Percentiles rank a stretch among this genome's conserved stretches.
phyloP scores from a whole-genome alignment of 2,113 vertebrate genomes.

The Colaptes auratus region DNA sequence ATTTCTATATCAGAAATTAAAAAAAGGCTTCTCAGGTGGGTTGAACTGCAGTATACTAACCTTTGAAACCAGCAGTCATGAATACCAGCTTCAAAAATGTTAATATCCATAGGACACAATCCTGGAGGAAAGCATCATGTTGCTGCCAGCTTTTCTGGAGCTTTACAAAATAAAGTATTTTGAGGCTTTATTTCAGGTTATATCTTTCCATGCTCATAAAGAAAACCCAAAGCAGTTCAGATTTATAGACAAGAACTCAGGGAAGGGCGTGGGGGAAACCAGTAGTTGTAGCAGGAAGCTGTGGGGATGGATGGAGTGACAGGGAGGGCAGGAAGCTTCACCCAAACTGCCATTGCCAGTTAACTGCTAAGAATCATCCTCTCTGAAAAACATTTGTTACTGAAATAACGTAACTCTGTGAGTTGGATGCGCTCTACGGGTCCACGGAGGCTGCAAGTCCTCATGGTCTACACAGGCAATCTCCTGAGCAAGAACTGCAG shows the following conservation, averaged over 20 bases:
- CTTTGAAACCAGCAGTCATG: slow-evolving; percentile 31
- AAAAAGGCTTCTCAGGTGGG: neutral
- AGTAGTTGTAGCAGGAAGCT: neutral
- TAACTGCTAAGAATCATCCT: neutral
- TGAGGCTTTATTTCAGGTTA: neutral
- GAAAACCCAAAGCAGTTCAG: neutral
- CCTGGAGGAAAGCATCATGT: neutral
- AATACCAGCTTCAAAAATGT: slow-evolving; percentile 55
- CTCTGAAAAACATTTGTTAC: neutral
- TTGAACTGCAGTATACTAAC: slow-evolving; percentile 30
- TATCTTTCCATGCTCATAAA: neutral
- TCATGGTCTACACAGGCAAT: neutral
- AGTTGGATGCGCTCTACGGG: fast-evolving
- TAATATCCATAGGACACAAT: slow-evolving; percentile 14
- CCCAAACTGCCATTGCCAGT: neutral
- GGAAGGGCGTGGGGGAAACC: neutral
- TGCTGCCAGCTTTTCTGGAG: neutral
- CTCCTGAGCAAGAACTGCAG: neutral
- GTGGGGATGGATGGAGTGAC: neutral
- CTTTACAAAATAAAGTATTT: slow-evolving; percentile 7
- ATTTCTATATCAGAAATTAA: slow-evolving; percentile 19
- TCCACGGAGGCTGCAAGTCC: neutral
- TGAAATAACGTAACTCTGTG: neutral
- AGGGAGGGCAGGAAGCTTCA: neutral
- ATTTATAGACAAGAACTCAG: neutral